These are phyloP conservation scores for Leuciscus waleckii DNA, from an alignment of 2,797 vertebrate species.

Conservation along the genomic window DNA sequence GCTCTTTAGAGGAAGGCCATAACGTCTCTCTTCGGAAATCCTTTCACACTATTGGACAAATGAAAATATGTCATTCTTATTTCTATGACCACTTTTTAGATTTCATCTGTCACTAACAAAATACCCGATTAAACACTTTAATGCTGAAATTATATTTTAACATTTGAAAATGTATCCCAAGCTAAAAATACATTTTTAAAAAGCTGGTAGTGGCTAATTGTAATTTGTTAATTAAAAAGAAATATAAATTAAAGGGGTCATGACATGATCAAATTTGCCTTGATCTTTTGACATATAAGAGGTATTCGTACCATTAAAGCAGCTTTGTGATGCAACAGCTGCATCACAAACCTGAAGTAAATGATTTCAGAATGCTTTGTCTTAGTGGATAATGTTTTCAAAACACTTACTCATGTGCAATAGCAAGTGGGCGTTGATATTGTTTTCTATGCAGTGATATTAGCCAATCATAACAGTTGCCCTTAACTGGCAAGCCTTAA, in stretches of 20 bases:
- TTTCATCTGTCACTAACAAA: neutral
- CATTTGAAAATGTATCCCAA: neutral
- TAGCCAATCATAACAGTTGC: neutral
- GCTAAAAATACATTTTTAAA: neutral
- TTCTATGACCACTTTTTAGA: neutral
- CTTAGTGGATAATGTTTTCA: too few species aligned
- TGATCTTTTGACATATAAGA: neutral
- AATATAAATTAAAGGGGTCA: neutral
- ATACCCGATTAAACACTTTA: neutral
- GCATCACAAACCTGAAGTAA: too few species aligned
- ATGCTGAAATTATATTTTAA: neutral
- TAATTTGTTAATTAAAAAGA: neutral
- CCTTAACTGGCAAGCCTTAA: neutral
- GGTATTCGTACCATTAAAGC: neutral
- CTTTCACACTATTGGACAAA: constrained; percentile 84
- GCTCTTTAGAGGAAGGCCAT: constrained; percentile 91
- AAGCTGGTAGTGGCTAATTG: neutral
- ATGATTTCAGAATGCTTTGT: too few species aligned
- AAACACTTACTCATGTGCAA: too few species aligned
- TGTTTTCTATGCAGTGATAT: too few species aligned
- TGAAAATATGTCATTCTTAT: neutral
- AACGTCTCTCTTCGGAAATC: constrained; percentile 92
- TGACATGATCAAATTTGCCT: neutral
- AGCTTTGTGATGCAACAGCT: too few species aligned
- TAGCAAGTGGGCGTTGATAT: too few species aligned